Evolutionary conservation across 2,888 invertebrate genomes (phyloP), one percentile per base, ranked within the genome.

Genomic region (Drosophila picticornis): DNA sequence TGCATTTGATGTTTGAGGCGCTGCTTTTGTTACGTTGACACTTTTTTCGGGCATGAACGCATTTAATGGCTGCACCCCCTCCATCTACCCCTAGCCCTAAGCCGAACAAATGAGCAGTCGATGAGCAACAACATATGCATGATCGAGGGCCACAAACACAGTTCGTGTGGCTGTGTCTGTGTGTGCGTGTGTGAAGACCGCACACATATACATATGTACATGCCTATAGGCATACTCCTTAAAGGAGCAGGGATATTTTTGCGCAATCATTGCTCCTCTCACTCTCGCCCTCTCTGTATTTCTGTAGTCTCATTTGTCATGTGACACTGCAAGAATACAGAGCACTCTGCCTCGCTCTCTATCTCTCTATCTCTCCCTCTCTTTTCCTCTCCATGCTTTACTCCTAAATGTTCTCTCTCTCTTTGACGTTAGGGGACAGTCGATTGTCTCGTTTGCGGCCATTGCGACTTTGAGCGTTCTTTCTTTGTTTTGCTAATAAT

Each of bases 1-100:
- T 79, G 75, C 84, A 88, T 92, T 93, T 93, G 93, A 93, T 88
- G 90, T 87, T 25, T 80, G 77, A 73, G 78, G 89, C 92, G 91
- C 88, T 91, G 91, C 91, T 92, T 92, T 93, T 93, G 93, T 93
- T 92, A 88, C 91, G 93, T 92, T 93, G 93, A 93, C 93, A 93
- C 92, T 92, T 93, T 92, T 91, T 91, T 92, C 90, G 93, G 92
- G 92, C 92, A 91, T 92, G 91, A 91, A 91, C 91, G 91, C 90
- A 83, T 91, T 91, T 91, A 85, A 89, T 91, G 91, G 91, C 89
- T 84, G 82, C 84, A n/a, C 34, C 31, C 34, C 19, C 46, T 22
- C 46, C 46, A 43, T 22, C 22, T 43, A 43, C 25, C 56, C 29
- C 72, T 80, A 59, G 77, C 75, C 52, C 67, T 4, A 50, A 25